Evolutionary conservation across 2,888 invertebrate species (phyloP), one percentile per base, ranked within the genome.

Genomic region (Odontomyia ornata): DNA sequence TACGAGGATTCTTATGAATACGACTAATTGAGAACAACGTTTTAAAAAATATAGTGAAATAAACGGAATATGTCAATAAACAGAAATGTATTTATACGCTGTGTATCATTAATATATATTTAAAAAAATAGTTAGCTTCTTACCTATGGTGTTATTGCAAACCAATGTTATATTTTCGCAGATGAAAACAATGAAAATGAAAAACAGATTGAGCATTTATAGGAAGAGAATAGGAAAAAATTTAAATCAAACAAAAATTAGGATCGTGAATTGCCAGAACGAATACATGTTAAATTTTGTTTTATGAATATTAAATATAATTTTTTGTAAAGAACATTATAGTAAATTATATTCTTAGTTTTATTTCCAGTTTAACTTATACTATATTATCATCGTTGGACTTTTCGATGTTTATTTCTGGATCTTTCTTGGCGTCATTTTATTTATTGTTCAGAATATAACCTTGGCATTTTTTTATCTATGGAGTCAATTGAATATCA

Each of bases 71-170:
- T 47, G 69, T 69, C 69, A 69, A 69, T 69, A 64, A 64, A 64
- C n/a, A 21, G 7, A 69, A 69, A 25, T 43, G 47, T 69, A 69
- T 69, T 69, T 46, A 69, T 69, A 69, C 69, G 46, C 43, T 69
- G 11, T 69, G 46, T 69, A 69, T 3, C 30, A 69, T 27, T 69
- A 46, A 15, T 47, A 36, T 36, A 36, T 5, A 69, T 69, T 69
- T 69, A 65, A 69, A n/a, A n/a, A n/a, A n/a, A 46, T 69, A 69
- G 69, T 69, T 69, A 69, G 69, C 69, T 69, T 69, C 47, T 69
- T 69, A 47, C 46, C 47, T 69, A 69, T 47, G 69, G 47, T 47
- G 69, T 69, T 69, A 47, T 25, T 69, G 46, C 28, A 64, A 36
- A 64, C 64, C 69, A n/a, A 43, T 69, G 69, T 69, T 69, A 69